A percentile compares a stretch with the other conserved stretches of the same genome.
Evolutionary conservation across 2,888 invertebrate genomes (phyloP).

Genomic region (Melanostoma mellinum): DNA sequence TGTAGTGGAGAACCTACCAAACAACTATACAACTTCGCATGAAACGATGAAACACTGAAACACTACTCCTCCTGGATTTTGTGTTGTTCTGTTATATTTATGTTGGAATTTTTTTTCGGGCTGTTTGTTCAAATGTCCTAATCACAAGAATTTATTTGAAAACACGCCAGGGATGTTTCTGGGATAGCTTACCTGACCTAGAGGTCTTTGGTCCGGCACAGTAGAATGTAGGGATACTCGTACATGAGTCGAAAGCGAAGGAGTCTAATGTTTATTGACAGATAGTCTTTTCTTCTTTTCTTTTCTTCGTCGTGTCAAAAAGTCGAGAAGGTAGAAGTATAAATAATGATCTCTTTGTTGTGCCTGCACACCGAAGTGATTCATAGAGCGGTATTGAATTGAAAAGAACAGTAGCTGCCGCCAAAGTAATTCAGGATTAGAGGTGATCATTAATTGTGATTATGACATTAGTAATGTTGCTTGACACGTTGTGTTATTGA

Average conservation of each 20-base stretch:
- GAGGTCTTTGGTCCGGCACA: constrained; percentile 1
- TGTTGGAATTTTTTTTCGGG: constrained; percentile 41
- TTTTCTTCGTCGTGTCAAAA: constrained; percentile 58
- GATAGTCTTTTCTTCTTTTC: constrained; percentile 31
- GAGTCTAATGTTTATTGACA: constrained; percentile 60
- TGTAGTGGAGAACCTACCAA: constrained; percentile 50
- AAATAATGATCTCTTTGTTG: constrained; percentile 49
- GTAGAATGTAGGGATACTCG: neutral
- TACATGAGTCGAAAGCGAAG: constrained; percentile 9
- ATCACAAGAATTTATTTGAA: constrained; percentile 64
- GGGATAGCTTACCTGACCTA: constrained; percentile 56
- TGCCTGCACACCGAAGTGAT: constrained; percentile 41
- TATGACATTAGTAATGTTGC: constrained; percentile 60
- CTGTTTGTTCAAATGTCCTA: constrained; percentile 66
- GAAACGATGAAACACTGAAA: constrained; percentile 40
- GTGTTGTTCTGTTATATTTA: constrained; percentile 44
- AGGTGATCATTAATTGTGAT: constrained; percentile 56
- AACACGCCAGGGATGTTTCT: constrained; percentile 56
- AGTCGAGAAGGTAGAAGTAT: constrained; percentile 56
- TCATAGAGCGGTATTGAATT: constrained; percentile 26
- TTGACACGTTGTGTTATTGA: constrained; percentile 33
- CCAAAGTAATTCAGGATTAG: constrained; percentile 54
- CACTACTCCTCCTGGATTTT: constrained; percentile 35
- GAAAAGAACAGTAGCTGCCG: constrained; percentile 63
- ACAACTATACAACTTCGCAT: constrained; percentile 39